phyloP scores from a whole-genome alignment of 2,888 invertebrate genomes.

The Microplitis manilae region DNA sequence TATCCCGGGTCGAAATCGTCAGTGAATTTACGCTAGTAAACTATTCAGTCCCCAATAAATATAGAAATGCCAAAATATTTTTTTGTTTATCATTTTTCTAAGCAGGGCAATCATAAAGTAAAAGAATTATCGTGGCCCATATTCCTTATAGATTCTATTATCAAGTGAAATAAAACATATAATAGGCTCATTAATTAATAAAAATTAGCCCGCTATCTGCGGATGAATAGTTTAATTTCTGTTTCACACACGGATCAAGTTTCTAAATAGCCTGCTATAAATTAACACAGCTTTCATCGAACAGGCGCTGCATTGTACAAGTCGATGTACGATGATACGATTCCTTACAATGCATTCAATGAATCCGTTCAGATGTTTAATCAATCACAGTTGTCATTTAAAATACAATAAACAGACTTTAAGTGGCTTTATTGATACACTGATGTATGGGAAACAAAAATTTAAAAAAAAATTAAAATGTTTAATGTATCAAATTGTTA shows the following conservation, averaged over 20 bases:
- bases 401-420: not conserved
- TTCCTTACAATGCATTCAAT: conserved; percentile 14
- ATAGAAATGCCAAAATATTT: not conserved
- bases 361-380: conserved; percentile 5
- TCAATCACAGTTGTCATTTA: conserved; percentile 8
- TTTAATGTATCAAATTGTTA: conserved; percentile 14
- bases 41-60: too few species aligned
- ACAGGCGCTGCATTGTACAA: conserved; percentile 5
- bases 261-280: conserved; percentile 13
- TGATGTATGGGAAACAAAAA: conserved; percentile 4
- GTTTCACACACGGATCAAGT: conserved; percentile 13
- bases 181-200: not conserved
- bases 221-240: conserved; percentile 2
- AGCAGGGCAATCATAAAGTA: too few species aligned
- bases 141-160: not conserved
- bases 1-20: too few species aligned
- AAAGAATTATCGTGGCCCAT: not conserved
- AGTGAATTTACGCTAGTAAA: too few species aligned
- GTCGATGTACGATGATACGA: not conserved
- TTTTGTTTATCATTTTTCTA: not conserved
- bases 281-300: conserved; percentile 26
- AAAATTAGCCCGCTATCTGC: not conserved
- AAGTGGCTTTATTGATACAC: not conserved
- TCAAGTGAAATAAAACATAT: not conserved
- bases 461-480: conserved; percentile 16